These are phyloP conservation scores for Galemys pyrenaicus DNA, from an alignment of 2,113 vertebrate species.

Conservation along the genomic window DNA sequence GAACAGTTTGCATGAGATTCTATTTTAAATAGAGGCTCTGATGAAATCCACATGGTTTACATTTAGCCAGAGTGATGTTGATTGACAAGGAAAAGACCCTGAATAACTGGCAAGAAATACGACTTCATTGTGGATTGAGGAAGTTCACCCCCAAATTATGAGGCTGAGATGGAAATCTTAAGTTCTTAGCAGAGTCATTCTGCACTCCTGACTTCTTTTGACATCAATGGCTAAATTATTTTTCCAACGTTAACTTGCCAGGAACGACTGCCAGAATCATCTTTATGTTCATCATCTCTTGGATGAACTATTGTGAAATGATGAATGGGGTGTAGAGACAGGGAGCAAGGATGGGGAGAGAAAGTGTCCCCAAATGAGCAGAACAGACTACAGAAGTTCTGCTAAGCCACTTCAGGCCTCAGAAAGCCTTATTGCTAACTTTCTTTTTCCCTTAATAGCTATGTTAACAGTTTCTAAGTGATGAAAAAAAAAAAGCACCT, in stretches of 20 bases:
- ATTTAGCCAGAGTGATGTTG: constrained; percentile 56
- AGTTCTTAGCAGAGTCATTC: constrained; percentile 46
- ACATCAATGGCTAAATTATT: constrained; percentile 60
- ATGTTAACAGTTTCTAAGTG: constrained; percentile 39
- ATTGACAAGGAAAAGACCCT: constrained; percentile 64
- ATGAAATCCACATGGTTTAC: constrained; percentile 73
- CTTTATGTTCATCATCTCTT: constrained; percentile 34
- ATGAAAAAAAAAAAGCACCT: background rate
- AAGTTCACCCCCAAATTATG: constrained; percentile 56
- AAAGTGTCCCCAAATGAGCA: background rate
- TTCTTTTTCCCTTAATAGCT: background rate
- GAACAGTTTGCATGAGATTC: constrained; percentile 51
- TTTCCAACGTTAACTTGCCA: constrained; percentile 65
- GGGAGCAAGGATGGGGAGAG: background rate
- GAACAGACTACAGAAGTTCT: constrained; percentile 26
- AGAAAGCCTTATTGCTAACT: background rate
- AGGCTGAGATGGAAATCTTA: constrained; percentile 55
- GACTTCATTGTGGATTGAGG: constrained; percentile 45
- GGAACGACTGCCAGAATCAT: constrained; percentile 58
- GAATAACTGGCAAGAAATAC: constrained; percentile 61
- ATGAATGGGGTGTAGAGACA: constrained; percentile 25
- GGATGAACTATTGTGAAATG: constrained; percentile 40
- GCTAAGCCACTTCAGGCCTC: background rate
- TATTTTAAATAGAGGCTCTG: constrained; percentile 63
- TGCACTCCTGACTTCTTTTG: constrained; percentile 45